Evolutionary conservation across 2,797 vertebrate species (phyloP), one percentile per base, ranked within the genome.

Genomic region (Spea hammondii): DNA sequence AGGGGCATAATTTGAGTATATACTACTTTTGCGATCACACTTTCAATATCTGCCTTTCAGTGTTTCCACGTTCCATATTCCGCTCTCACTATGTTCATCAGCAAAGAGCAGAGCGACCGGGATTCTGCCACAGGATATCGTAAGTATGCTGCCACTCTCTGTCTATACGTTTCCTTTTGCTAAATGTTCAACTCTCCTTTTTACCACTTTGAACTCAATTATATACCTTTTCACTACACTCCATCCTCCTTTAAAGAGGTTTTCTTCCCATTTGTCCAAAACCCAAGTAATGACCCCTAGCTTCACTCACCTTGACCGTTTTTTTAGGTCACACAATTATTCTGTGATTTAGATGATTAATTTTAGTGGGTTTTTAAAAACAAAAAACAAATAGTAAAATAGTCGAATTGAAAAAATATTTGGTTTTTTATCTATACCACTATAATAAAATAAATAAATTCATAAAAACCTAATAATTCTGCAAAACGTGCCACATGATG

Each of bases 1-100:
- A n/a, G 12, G 69, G 55, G 9, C 8, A 6, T 32, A 7, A 6
- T 14, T 54, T 54, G 5, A 44, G 13, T 72, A 68, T 46, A 4
- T 57, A 9, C 68, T 46, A 4, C 50, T 6, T 66, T 11, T 76
- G 48, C 51, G 11, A 12, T 57, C 44, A 74, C n/a, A n/a, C 57
- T 9, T 65, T 0, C 5, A 81, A 46, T 84, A 76, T 79, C 4
- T 4, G 2, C 80, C 77, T 84, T 83, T 54, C 92, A 99, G 97
- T 99, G 97, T 78, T 99, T 97, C 88, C 97, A 99, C 0, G 97
- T 99, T 82, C 97, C 97, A 2, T 99, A 99, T 88, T 99, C 97
- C 0, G 93, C 97, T 0, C 94, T 99, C 83, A 99, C 97, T 84
- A 98, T 99, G 97, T 98, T 98, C 90, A 97, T 99, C 91, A 98